A percentile compares a stretch with the other conserved stretches of the same genome.
Evolutionary conservation across 2,888 invertebrate species (phyloP).

Genomic region (Diplolepis rosae): DNA sequence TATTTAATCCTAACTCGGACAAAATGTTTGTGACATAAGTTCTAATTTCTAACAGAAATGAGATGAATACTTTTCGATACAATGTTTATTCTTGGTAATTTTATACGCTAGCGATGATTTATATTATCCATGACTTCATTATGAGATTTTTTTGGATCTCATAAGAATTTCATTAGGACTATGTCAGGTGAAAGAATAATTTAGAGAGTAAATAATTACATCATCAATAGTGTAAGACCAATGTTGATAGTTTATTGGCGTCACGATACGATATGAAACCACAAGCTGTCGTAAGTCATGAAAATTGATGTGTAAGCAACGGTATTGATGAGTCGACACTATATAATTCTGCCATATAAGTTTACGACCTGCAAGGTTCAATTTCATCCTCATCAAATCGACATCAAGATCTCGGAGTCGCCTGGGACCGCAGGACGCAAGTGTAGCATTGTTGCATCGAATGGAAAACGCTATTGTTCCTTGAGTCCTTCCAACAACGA

Average conservation of each 20-base stretch:
- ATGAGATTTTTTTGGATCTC: too few species aligned
- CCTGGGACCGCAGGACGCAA: background rate
- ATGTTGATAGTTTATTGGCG: background rate
- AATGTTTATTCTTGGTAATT: too few species aligned
- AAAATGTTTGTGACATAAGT: too few species aligned
- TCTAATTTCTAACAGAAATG: too few species aligned
- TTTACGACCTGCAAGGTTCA: slow-evolving; percentile 31
- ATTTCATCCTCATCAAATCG: slow-evolving; percentile 34
- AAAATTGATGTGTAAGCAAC: background rate
- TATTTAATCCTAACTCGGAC: too few species aligned
- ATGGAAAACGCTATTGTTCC: slow-evolving; percentile 13
- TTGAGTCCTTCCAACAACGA: background rate
- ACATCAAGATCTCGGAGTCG: background rate
- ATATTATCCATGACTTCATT: too few species aligned
- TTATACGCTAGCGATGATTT: too few species aligned
- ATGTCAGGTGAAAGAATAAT: too few species aligned
- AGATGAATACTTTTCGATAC: too few species aligned
- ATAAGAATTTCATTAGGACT: too few species aligned
- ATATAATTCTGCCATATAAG: slow-evolving; percentile 9
- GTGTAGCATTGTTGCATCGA: slow-evolving; percentile 25
- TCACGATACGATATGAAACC: background rate
- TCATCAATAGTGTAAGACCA: background rate
- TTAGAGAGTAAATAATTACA: too few species aligned
- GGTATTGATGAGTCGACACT: background rate
- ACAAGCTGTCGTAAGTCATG: background rate